Evolutionary conservation across 2,113 vertebrate genomes (phyloP).

Genomic region (Pelodiscus sinensis): DNA sequence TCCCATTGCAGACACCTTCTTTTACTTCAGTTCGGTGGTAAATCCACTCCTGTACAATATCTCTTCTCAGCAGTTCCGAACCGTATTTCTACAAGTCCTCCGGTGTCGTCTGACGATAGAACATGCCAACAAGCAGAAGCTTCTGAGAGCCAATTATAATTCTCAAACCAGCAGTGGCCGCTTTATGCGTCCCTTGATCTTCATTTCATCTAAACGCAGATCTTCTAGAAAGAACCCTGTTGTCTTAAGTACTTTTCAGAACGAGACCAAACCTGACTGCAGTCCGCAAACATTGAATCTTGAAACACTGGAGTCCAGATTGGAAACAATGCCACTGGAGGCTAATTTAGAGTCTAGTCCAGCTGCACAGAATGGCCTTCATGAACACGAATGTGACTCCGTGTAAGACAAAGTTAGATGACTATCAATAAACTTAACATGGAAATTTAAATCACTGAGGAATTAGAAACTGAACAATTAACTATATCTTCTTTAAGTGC

Average conservation of each 20-base stretch:
- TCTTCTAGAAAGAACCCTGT: slow-evolving; percentile 37
- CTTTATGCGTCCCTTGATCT: slow-evolving; percentile 68
- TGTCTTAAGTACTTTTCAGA: slow-evolving; percentile 76
- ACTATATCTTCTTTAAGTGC: background rate
- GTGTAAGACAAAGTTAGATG: slow-evolving; percentile 2
- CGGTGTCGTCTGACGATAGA: slow-evolving; percentile 84
- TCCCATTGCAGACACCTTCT: slow-evolving; percentile 89
- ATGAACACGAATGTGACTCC: slow-evolving; percentile 76
- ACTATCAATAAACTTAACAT: background rate
- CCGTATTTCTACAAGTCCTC: slow-evolving; percentile 88
- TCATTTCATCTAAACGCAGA: slow-evolving; percentile 46
- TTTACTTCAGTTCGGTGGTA: slow-evolving; percentile 95
- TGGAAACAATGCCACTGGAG: background rate
- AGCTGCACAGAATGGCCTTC: slow-evolving; percentile 29
- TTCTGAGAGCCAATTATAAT: slow-evolving; percentile 15
- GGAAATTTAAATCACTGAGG: background rate
- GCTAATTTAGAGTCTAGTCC: background rate
- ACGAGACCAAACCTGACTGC: background rate
- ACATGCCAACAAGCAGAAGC: slow-evolving; percentile 84
- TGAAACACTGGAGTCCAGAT: background rate
- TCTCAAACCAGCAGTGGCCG: background rate
- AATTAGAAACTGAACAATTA: background rate
- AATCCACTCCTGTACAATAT: slow-evolving; percentile 96
- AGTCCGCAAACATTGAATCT: background rate
- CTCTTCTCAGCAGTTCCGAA: slow-evolving; percentile 92